Evolutionary conservation across 64 coral and sea anemone genomes (phyloP), one percentile per base, ranked within the genome.

Genomic region (Porites lutea): DNA sequence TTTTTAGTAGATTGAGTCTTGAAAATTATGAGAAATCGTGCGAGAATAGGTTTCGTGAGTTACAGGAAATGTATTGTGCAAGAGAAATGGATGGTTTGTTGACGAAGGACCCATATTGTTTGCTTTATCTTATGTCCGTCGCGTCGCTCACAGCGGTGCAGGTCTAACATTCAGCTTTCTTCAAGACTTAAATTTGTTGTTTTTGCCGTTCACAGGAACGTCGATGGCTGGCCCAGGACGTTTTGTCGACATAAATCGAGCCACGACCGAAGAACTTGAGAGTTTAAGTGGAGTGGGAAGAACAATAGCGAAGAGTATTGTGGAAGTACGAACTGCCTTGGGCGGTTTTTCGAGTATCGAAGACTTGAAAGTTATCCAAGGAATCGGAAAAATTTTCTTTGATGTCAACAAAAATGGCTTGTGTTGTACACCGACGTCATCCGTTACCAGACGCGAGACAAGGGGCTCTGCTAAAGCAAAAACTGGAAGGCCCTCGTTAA

Each of bases 291-390:
- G 97, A 43, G 86, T 95, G 81, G 97, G 97, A 51, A 91, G 66
- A 90, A 93, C 90, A 9, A 99, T 87, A 89, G 97, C 97, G 48
- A 92, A 92, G 59, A 89, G 75, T 43, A 99, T 99, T 75, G 89
- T 92, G 45, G 91, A 96, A 67, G 82, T 88, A 27, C 92, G 97
- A 60, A 89, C 95, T 78, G 88, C 88, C 47, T 59, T 92, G 53
- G 97, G 97, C 18, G 94, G 97, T 10, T 99, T 99, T 99, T 88
- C 87, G 7, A 90, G 80, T 48, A 65, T 99, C 4, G 91, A 94
- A 57, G 91, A 99, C 74, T 88, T 99, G 54, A 87, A 65, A 66
- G 82, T 90, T 23, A 89, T 99, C 70, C 91, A 88, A 14, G 97
- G 97, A 50, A 94, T 99, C 43, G 97, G 97, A 23, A 81, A 52